Evolutionary conservation across 1,140 invertebrate species (phyloP), one percentile per base, ranked within the genome.

Genomic region (Habropoda laboriosa): DNA sequence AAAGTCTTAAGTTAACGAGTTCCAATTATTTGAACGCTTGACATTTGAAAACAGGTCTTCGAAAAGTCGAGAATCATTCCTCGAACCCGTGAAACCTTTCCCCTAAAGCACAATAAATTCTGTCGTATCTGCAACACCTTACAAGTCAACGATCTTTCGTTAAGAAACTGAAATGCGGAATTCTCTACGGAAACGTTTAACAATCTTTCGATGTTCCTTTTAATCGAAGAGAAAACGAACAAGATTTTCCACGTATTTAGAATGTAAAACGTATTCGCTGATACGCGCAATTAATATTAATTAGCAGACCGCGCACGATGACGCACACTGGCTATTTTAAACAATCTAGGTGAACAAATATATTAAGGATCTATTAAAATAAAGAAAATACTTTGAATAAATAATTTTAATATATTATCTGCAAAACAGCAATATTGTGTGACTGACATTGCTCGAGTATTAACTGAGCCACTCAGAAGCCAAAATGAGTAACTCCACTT

Each of bases 231-330:
- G 2, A 1, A 13, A 13, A 45, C 8, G 8, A 12, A 12, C 10
- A 1, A 12, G 51, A 24, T n/a, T n/a, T n/a, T n/a, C n/a, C n/a
- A n/a, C n/a, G n/a, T n/a, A n/a, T n/a, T n/a, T n/a, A 32, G 47
- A 32, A 21, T 27, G 18, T 16, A 12, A 30, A 47, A 27, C 18
- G 8, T 40, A 16, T 38, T 10, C 18, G 27, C 13, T 6, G 40
- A 3, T 64, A 27, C n/a, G 13, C n/a, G 61, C 45, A 64, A 30
- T 18, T 64, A 64, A 64, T 12, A 21, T 64, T 24, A 64, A 64
- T 64, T 64, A 47, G 61, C 61, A 64, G 16, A 7, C 40, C 8
- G 18, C 61, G 61, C 18, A 27, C 38, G 40, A 30, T 16, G 38
- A 64, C 61, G 8, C 7, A 30, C 3, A 6, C 16, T 4, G 40